Conservation (phyloP, 2,113 vertebrate species). For the Azemiops feae region DNA sequence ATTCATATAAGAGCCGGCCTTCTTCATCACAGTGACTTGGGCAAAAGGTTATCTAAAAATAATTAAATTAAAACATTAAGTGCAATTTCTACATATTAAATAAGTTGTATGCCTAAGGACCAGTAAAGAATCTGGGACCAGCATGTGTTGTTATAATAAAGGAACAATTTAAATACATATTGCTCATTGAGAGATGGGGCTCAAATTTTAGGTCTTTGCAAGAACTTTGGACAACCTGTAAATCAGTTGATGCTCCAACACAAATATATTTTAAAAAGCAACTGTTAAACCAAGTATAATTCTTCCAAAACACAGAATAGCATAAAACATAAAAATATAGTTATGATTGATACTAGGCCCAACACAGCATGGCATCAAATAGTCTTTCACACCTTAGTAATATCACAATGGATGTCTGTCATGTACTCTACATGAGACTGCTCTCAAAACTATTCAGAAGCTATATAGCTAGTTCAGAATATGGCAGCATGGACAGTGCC, state of each 20-base stretch:
- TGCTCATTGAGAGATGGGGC: background rate
- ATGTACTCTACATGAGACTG: background rate
- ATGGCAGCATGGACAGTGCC: background rate
- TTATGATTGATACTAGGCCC: background rate
- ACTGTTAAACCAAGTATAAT: background rate
- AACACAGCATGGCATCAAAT: background rate
- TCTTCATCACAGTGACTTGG: background rate
- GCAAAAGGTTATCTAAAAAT: conserved; percentile 3
- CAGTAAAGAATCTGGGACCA: background rate
- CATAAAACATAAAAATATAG: background rate
- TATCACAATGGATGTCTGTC: background rate
- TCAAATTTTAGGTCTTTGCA: background rate
- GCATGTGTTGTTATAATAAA: background rate
- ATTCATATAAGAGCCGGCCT: conserved; percentile 1
- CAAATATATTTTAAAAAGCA: background rate
- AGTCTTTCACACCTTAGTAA: background rate
- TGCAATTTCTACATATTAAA: background rate
- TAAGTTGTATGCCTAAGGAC: background rate
- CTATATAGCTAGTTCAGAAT: background rate
- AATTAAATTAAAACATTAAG: background rate
- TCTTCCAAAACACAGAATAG: background rate
- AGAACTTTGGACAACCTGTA: background rate
- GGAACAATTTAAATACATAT: background rate
- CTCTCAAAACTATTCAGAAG: background rate
- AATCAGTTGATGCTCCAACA: background rate